A percentile compares a stretch with the other conserved stretches of the same genome.
Evolutionary conservation across 1,140 invertebrate species (phyloP).

Genomic region (Acromyrmex echinatior): DNA sequence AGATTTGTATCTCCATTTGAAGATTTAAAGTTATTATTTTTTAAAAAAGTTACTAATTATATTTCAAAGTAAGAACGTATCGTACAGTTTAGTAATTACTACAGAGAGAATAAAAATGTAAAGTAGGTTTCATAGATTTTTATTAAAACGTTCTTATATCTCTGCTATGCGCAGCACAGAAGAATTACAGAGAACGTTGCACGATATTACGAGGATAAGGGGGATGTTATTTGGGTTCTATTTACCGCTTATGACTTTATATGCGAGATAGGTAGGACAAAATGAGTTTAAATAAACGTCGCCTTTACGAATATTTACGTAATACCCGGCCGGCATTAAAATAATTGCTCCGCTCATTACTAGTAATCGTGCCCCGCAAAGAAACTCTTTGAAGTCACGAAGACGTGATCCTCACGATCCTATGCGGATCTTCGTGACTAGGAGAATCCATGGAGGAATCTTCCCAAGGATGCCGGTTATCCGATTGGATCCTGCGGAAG

Average conservation of each 20-base stretch:
- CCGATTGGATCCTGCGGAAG: slow-evolving; percentile 43
- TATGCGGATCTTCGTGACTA: slow-evolving; percentile 59
- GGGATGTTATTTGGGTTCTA: not conserved
- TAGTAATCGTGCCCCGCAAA: slow-evolving; percentile 54
- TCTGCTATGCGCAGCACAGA: not conserved
- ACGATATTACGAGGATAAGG: slow-evolving; percentile 7
- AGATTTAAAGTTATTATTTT: too few species aligned
- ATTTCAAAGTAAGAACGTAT: not conserved
- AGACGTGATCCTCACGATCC: slow-evolving; percentile 47
- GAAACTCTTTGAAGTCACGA: slow-evolving; percentile 52
- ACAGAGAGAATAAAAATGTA: not conserved
- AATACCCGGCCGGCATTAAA: slow-evolving; percentile 52
- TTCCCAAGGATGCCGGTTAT: slow-evolving; percentile 37
- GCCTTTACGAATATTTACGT: slow-evolving; percentile 68
- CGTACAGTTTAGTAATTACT: not conserved
- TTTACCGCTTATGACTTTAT: slow-evolving; percentile 23
- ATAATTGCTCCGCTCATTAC: slow-evolving; percentile 73
- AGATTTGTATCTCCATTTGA: too few species aligned
- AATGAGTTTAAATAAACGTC: slow-evolving; percentile 62
- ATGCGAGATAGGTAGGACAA: slow-evolving; percentile 27
- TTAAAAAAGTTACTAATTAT: not conserved
- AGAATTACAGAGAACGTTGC: slow-evolving; percentile 21
- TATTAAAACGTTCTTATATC: not conserved
- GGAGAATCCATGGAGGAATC: slow-evolving; percentile 35
- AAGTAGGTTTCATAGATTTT: slow-evolving; percentile 19